Conservation (phyloP, 2,113 vertebrate genomes). For the Typhlomys cinereus region DNA sequence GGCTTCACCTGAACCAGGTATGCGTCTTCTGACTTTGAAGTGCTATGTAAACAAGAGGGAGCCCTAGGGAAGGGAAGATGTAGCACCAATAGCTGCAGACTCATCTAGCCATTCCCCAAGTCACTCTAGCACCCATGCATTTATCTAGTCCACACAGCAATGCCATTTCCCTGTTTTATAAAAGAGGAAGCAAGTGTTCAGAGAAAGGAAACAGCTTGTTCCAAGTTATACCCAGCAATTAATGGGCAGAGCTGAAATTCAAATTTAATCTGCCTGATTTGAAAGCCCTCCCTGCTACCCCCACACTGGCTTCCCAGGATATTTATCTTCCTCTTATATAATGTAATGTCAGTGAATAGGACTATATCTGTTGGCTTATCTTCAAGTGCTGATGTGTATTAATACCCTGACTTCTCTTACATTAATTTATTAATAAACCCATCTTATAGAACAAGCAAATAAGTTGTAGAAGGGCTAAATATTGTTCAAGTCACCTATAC, state of each 20-base stretch:
- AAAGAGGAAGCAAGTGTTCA: constrained; percentile 39
- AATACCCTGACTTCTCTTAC: background rate
- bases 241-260: constrained; percentile 16
- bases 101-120: no score
- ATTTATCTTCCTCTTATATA: background rate
- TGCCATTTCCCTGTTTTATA: background rate
- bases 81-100: background rate
- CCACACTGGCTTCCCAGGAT: background rate
- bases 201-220: background rate
- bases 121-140: no score
- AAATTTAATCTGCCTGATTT: constrained; percentile 40
- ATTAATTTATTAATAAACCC: background rate
- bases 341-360: background rate
- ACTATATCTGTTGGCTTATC: background rate
- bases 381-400: background rate
- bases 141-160: background rate
- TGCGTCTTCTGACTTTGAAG: background rate
- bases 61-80: background rate
- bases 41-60: no score
- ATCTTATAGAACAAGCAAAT: constrained; percentile 30
- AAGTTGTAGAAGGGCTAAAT: background rate
- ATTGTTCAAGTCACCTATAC: background rate
- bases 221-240: background rate
- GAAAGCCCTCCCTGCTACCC: background rate
- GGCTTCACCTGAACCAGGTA: background rate